Percentiles rank a stretch among this genome's conserved stretches.
Evolutionary conservation across 2,888 invertebrate species (phyloP).

Genomic region (Lingula anatina): DNA sequence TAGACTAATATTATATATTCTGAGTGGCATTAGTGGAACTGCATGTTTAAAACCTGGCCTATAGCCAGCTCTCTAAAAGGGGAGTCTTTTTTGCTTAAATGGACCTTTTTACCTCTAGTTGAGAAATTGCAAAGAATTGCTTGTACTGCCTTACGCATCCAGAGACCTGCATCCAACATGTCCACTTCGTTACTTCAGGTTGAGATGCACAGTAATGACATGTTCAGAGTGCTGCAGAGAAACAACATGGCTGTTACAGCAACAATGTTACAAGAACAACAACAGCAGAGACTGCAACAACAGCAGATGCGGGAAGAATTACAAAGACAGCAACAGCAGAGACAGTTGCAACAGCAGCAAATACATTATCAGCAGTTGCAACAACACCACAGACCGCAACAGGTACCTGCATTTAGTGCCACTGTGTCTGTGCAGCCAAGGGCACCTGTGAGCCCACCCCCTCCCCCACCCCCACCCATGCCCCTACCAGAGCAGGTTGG

Average conservation of each 20-base stretch:
- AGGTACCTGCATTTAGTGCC: background rate
- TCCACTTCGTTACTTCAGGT: constrained; percentile 9
- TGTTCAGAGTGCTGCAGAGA: constrained; percentile 5
- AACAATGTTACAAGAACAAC: background rate
- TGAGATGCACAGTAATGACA: constrained; percentile 13
- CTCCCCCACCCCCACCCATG: background rate
- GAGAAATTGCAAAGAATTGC: background rate
- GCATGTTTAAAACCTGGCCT: too few species aligned
- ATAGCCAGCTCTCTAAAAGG: background rate
- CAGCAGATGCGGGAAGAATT: background rate
- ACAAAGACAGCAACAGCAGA: background rate
- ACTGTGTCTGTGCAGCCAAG: background rate
- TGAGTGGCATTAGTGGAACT: too few species aligned
- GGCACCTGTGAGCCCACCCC: background rate
- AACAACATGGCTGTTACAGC: constrained; percentile 4
- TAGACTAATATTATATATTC: background rate
- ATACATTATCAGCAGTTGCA: too few species aligned
- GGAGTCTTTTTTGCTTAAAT: background rate
- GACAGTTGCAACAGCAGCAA: background rate
- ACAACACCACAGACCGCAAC: too few species aligned
- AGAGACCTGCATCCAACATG: background rate
- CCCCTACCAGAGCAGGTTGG: constrained; percentile 16
- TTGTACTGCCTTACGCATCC: background rate
- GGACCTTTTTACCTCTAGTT: background rate
- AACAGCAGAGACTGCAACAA: constrained; percentile 1